phyloP scores from a whole-genome alignment of 2,888 invertebrate genomes.

The Diaperis boleti region DNA sequence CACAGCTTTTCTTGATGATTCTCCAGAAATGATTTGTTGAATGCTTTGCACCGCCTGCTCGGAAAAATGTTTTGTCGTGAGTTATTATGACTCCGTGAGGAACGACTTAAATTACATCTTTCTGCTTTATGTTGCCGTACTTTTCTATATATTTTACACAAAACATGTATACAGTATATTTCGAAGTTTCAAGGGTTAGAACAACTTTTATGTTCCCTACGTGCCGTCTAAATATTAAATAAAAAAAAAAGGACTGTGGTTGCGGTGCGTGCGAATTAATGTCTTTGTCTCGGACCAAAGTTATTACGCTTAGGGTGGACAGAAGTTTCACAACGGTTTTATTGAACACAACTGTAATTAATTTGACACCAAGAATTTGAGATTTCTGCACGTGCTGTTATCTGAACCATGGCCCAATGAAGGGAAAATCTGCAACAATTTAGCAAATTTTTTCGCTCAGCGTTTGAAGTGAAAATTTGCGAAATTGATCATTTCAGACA shows the following conservation, averaged over 20 bases:
- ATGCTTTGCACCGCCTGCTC: constrained; percentile 53
- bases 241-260: constrained; percentile 10
- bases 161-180: constrained; percentile 31
- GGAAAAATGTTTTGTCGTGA: constrained; percentile 58
- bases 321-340: too few species aligned
- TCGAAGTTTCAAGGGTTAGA: constrained; percentile 30
- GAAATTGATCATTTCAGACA: constrained; percentile 41
- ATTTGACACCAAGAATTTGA: too few species aligned
- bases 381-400: too few species aligned
- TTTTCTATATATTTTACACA: constrained; percentile 48
- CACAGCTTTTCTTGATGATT: constrained; percentile 54
- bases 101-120: constrained; percentile 60
- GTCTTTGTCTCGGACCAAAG: background rate
- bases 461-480: constrained; percentile 34
- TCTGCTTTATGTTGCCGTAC: constrained; percentile 51
- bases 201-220: constrained; percentile 32
- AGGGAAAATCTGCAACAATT: background rate
- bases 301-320: too few species aligned
- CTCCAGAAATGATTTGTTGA: constrained; percentile 51
- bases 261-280: background rate
- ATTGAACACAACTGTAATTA: too few species aligned
- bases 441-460: constrained; percentile 6
- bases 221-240: constrained; percentile 33
- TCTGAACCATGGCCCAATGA: too few species aligned
- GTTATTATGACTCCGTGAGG: constrained; percentile 60